Conservation (phyloP, 2,113 vertebrate genomes). For the Eublepharis macularius region DNA sequence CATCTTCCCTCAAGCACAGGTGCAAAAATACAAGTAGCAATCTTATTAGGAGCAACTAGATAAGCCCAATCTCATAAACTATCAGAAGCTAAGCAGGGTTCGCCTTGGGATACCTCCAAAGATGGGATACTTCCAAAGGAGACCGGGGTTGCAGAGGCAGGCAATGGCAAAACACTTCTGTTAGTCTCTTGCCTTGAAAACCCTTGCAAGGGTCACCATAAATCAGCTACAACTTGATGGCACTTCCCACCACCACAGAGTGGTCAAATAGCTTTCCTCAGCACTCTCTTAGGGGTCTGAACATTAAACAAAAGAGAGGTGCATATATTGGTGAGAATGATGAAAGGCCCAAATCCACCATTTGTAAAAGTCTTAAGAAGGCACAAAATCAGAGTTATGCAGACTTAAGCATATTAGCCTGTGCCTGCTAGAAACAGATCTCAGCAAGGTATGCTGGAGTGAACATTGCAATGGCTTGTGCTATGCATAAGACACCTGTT, state of each 20-base stretch:
- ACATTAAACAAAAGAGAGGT: not conserved
- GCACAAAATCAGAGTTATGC: not conserved
- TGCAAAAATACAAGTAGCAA: not conserved
- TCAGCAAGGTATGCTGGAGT: not conserved
- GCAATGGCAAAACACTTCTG: too few species aligned
- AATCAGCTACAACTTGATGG: too few species aligned
- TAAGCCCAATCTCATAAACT: too few species aligned
- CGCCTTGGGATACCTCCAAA: too few species aligned
- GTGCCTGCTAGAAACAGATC: slow-evolving; percentile 2
- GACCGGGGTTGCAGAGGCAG: too few species aligned
- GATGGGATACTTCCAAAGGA: too few species aligned
- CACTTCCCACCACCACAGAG: too few species aligned
- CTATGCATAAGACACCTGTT: slow-evolving; percentile 1
- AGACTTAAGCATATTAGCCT: slow-evolving; percentile 1
- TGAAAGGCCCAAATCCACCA: not conserved
- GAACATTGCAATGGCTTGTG: not conserved
- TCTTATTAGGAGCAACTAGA: not conserved
- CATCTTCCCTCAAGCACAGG: too few species aligned
- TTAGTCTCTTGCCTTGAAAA: too few species aligned
- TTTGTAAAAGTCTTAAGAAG: not conserved
- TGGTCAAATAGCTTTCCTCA: not conserved
- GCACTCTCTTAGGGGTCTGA: not conserved
- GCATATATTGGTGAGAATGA: not conserved
- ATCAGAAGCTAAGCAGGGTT: too few species aligned
- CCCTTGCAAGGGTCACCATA: too few species aligned